These are phyloP conservation scores for Melinopterus prodromus DNA, from an alignment of 2,888 invertebrate species.

Conservation along the genomic window DNA sequence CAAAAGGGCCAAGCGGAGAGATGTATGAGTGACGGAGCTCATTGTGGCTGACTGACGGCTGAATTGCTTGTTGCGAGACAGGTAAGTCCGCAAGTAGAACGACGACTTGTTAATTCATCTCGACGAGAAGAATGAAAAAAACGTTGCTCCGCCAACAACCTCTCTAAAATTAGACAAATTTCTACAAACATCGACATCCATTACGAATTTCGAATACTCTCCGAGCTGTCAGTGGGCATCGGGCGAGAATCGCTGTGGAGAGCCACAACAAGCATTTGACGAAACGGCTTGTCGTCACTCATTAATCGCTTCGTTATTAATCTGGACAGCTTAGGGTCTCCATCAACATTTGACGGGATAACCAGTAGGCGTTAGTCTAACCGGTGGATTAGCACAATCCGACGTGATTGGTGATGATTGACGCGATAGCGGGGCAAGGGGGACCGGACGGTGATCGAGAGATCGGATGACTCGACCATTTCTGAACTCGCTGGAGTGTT, in stretches of 20 bases:
- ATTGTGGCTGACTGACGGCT: conserved; percentile 56
- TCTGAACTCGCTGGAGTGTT: conserved; percentile 16
- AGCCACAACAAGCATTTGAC: conserved; percentile 15
- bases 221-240: not conserved
- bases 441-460: conserved; percentile 20
- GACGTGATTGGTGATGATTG: conserved; percentile 40
- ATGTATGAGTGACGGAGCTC: conserved; percentile 43
- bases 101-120: conserved; percentile 14
- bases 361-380: conserved; percentile 31
- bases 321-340: conserved; percentile 28
- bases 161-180: conserved; percentile 4
- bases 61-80: conserved; percentile 55
- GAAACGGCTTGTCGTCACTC: conserved; percentile 29
- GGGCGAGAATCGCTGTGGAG: not conserved
- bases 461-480: conserved; percentile 22
- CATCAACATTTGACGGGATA: conserved; percentile 22
- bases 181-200: conserved; percentile 4
- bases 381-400: conserved; percentile 38
- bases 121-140: not conserved
- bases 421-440: conserved; percentile 18
- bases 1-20: conserved; percentile 48
- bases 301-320: conserved; percentile 36
- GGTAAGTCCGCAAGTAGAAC: conserved; percentile 36
- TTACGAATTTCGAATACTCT: not conserved
- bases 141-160: not conserved